Base-by-base conservation (phyloP, 2,797 vertebrate species). In the Lepus oiostolus region DNA sequence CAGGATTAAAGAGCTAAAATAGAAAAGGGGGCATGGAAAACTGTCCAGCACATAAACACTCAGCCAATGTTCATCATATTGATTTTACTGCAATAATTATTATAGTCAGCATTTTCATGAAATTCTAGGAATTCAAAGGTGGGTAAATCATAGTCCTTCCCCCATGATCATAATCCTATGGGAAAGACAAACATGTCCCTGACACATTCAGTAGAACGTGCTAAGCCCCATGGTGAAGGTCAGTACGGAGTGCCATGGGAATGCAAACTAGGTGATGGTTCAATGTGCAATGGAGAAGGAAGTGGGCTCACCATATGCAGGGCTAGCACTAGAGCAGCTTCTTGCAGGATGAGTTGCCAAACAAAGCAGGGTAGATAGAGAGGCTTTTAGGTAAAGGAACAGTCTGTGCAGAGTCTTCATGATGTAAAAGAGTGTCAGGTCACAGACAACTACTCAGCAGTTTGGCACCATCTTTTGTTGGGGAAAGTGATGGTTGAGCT, bases 1-100 rank as follows among this genome's bases (percentile, higher is more conserved):
- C 77, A 32, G 0, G 19, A 63, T 93, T 84, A 68, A 71, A 83
- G 14, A 60, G 30, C 63, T 95, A 81, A 90, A 83, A 42, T 85
- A 60, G 26, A 60, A 76, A 52, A 85, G 67, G n/a, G 13, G 17
- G 11, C 63, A 32, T 75, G 88, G 79, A 90, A 88, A 85, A 65
- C 32, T 90, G 8, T 13, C 21, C 30, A 71, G 30, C 42, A 71
- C 4, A 14, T 5, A 72, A 87, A 13, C 10, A 30, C n/a, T 80
- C 3, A 2, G 60, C 79, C 63, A 58, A 12, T 28, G 21, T 83
- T 68, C 35, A 2, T 35, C n/a, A 7, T 7, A 70, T 16, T 58
- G 58, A 74, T 38, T 62, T 62, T 60, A n/a, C 24, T 75, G 13
- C 52, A 67, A 0, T 85, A 60, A 30, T 83, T 79, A 38, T 85